Evolutionary conservation across 2,797 vertebrate species (phyloP), one percentile per base, ranked within the genome.

Genomic region (Syncerus caffer): DNA sequence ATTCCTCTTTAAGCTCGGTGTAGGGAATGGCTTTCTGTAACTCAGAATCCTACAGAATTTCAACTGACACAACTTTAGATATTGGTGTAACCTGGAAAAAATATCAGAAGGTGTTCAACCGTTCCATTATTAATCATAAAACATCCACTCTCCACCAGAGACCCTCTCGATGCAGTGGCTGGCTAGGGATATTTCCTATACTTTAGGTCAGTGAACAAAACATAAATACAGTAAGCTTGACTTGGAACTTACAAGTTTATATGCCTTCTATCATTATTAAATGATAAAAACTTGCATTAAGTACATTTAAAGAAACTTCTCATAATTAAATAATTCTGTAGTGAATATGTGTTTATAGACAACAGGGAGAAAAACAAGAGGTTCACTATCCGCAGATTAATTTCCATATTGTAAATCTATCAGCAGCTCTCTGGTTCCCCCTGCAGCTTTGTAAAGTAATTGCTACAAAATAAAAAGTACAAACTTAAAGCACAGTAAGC

Each of bases 401-500:
- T 27, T 71, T 76, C 71, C 47, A 5, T 31, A 51, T 6, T 80
- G 34, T 86, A 62, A 83, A 58, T 60, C 74, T 51, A 31, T 90
- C 42, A 60, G 96, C 15, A 97, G 98, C 57, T 97, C 94, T 98
- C 88, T 98, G 98, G 98, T 97, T 97, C 98, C 98, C 98, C 93
- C 98, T 98, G 98, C 97, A 98, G 98, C 90, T 98, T 34, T 92
- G 91, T 60, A 86, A 96, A 96, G 97, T 83, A 95, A 98, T 31
- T 98, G 97, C 96, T 97, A 80, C 60, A 55, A 29, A 58, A 90
- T 13, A 19, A 88, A 71, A 4, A 15, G 60, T 42, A 79, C 45
- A 58, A 51, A 45, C 38, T 87, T 16, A 31, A 74, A 58, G 27
- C 57, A 47, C 1, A 34, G 51, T 17, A 53, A 14, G 4, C 45